Conservation (phyloP, 2,888 invertebrate genomes). For the Nasonia oneida region DNA sequence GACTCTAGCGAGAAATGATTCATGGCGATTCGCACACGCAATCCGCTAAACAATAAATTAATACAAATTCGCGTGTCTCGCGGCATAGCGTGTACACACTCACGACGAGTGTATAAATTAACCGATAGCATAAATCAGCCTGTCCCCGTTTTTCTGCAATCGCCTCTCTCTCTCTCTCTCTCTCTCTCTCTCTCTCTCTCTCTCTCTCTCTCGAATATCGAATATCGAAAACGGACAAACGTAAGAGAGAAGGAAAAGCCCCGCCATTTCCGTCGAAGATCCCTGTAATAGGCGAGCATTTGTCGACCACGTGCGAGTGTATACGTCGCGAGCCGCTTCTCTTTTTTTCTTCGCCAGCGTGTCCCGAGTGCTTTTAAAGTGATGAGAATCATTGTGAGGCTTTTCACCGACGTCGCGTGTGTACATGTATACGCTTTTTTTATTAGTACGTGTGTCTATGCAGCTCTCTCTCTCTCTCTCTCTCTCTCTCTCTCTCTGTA, state of each 20-base stretch:
- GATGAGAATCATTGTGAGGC: conserved; percentile 66
- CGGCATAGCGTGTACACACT: conserved; percentile 5
- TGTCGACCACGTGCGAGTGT: conserved; percentile 32
- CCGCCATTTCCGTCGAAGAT: conserved; percentile 64
- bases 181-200: neutral
- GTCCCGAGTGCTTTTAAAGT: conserved; percentile 67
- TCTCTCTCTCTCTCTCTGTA: neutral
- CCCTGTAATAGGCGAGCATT: conserved; percentile 61
- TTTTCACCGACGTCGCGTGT: conserved; percentile 19
- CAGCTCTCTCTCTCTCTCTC: neutral
- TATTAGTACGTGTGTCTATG: neutral
- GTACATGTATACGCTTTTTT: neutral
- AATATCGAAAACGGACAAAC: conserved; percentile 26
- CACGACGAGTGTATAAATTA: conserved; percentile 28
- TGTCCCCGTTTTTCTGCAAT: conserved; percentile 18
- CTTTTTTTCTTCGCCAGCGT: conserved; percentile 22
- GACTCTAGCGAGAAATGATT: neutral
- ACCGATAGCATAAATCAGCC: conserved; percentile 35
- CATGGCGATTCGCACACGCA: neutral
- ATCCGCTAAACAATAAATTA: conserved; percentile 4
- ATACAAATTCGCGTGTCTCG: neutral
- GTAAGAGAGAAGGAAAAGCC: conserved; percentile 21
- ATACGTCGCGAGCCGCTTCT: neutral
- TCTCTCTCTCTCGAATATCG: neutral
- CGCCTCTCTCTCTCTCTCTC: neutral